Evolutionary conservation across 2,888 invertebrate genomes (phyloP).

Genomic region (Rhynchonema sp.): DNA sequence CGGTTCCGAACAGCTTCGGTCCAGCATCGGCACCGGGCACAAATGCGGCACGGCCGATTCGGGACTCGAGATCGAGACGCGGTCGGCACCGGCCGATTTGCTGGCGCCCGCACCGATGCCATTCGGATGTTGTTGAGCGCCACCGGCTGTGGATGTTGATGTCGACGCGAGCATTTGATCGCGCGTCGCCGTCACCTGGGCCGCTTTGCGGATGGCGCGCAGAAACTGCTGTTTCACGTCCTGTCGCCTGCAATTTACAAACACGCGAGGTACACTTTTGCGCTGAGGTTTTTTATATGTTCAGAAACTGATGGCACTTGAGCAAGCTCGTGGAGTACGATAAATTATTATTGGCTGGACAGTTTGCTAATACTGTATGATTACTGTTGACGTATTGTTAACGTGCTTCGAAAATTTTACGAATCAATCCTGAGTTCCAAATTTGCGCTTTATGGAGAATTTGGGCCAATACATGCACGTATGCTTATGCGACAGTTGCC

Average conservation of each 20-base stretch:
- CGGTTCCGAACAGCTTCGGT: background rate
- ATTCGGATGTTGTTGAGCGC: background rate
- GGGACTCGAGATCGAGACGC: background rate
- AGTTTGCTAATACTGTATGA: too few relatives aligned
- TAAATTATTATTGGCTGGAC: too few relatives aligned
- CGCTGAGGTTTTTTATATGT: too few relatives aligned
- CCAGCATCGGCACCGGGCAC: background rate
- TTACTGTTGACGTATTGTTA: too few relatives aligned
- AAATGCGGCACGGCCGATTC: background rate
- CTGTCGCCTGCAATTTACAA: background rate
- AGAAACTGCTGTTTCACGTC: slow-evolving; percentile 9
- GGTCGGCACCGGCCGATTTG: background rate
- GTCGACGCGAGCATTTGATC: background rate
- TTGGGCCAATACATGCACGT: too few relatives aligned
- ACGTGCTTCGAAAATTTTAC: too few relatives aligned
- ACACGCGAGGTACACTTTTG: too few relatives aligned
- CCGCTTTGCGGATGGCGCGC: slow-evolving; percentile 8
- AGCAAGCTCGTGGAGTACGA: too few relatives aligned
- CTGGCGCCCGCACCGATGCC: background rate
- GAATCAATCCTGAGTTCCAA: too few relatives aligned
- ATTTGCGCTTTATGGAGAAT: too few relatives aligned
- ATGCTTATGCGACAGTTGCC: too few relatives aligned
- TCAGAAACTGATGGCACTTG: too few relatives aligned
- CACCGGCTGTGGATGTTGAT: background rate
- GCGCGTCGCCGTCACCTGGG: background rate